Evolutionary conservation across 2,797 vertebrate species (phyloP), one percentile per base, ranked within the genome.

Genomic region (Myripristis murdjan): DNA sequence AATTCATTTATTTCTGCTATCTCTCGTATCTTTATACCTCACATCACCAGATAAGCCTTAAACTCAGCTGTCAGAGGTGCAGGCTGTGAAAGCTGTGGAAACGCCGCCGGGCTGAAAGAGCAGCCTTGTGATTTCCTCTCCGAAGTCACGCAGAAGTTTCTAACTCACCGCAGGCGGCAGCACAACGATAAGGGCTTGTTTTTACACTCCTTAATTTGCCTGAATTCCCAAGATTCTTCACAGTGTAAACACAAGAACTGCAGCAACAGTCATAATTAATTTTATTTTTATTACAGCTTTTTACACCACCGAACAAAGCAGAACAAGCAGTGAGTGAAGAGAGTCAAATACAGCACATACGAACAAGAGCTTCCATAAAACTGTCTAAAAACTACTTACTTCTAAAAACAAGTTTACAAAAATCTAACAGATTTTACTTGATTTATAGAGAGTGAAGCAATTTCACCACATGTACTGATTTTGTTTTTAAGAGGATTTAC

Each of bases 61-160:
- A n/a, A n/a, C n/a, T n/a, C n/a, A n/a, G n/a, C n/a, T n/a, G n/a
- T n/a, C n/a, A n/a, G n/a, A n/a, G n/a, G n/a, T n/a, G n/a, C 39
- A 1, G 39, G 31, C 55, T 15, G 43, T 65, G 77, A 70, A 31
- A 55, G 18, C 4, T 22, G 64, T 55, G 37, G 7, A 6, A 23
- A 16, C 0, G 57, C 70, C n/a, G 24, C 1, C 3, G 44, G 47
- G 47, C 7, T 1, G 54, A 62, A 44, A 20, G 52, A 35, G 56
- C 61, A 47, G 47, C 59, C 74, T 41, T 57, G 73, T 77, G 79
- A 60, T 24, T 39, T 4, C 15, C 1, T 12, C 44, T 43, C 44
- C 46, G 4, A 4, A 41, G 43, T 52, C 74, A 51, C 64, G 69
- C 49, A 72, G 56, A 9, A 1, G n/a, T n/a, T n/a, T 28, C 28